phyloP scores from a whole-genome alignment of 1,140 invertebrate species.

The Drepana arcuata region DNA sequence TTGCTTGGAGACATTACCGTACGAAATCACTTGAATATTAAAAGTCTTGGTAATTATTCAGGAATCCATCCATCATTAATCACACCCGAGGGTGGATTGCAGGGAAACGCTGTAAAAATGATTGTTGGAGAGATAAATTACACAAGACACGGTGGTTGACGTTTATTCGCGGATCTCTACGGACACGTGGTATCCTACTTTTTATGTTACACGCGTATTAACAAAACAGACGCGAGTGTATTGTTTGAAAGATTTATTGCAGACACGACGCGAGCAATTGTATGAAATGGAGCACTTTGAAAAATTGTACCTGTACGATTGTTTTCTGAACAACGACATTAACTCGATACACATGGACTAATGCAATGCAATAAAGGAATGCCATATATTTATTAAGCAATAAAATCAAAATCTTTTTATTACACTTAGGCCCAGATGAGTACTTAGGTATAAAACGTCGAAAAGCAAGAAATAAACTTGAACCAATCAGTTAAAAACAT shows the following conservation, averaged over 20 bases:
- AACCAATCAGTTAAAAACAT: too few relatives aligned
- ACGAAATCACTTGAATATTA: conserved; percentile 68
- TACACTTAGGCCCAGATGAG: too few relatives aligned
- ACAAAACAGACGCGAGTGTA: conserved; percentile 20
- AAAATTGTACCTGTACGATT: too few relatives aligned
- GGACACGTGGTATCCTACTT: conserved; percentile 40
- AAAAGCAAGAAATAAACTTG: too few relatives aligned
- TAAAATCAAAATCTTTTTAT: too few relatives aligned
- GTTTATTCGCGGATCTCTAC: conserved; percentile 39
- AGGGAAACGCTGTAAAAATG: conserved; percentile 64
- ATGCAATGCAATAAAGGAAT: too few relatives aligned
- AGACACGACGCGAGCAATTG: conserved; percentile 20
- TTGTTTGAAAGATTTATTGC: conserved; percentile 43
- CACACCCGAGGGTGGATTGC: conserved; percentile 47
- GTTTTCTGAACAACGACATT: too few relatives aligned
- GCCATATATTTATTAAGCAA: too few relatives aligned
- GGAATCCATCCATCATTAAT: conserved; percentile 72
- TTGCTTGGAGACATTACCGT: conserved; percentile 9
- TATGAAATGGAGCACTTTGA: too few relatives aligned
- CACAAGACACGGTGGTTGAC: conserved; percentile 49
- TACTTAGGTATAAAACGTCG: too few relatives aligned
- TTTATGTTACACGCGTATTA: conserved; percentile 16
- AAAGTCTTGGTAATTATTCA: conserved; percentile 72
- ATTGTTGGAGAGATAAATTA: conserved; percentile 69
- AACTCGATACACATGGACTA: too few relatives aligned